Conservation (phyloP, 2,797 vertebrate genomes). For the Sternarchorhynchus goeldii region DNA sequence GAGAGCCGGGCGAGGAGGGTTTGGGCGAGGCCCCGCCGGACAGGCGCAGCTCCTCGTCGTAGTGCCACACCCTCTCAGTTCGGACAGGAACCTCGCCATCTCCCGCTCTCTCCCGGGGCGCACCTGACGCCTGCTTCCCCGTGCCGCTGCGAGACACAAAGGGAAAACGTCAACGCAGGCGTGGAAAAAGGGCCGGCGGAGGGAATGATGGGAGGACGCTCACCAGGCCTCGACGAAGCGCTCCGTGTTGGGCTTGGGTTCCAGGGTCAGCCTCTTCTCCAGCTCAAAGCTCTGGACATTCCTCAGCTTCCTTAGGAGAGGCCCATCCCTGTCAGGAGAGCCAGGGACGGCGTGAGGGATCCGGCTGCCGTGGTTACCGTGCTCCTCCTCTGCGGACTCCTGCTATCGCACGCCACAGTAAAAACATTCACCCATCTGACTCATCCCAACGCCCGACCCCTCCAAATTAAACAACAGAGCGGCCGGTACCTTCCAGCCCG, state of each 20-base stretch:
- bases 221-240: conserved; percentile 91
- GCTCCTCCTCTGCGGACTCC: conserved; percentile 88
- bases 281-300: conserved; percentile 96
- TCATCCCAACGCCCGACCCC: too few species aligned
- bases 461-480: background rate
- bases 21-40: conserved; percentile 81
- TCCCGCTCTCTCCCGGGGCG: conserved; percentile 60
- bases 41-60: conserved; percentile 86
- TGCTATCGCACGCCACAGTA: conserved; percentile 54
- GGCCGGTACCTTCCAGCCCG: conserved; percentile 82
- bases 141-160: conserved; percentile 66
- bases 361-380: conserved; percentile 85
- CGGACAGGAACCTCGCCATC: conserved; percentile 52
- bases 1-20: conserved; percentile 80
- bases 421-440: background rate
- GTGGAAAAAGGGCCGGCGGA: too few species aligned
- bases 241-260: conserved; percentile 89
- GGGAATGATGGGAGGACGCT: conserved; percentile 34
- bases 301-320: conserved; percentile 89
- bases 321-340: conserved; percentile 87
- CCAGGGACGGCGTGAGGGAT: conserved; percentile 81
- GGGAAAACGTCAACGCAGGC: conserved; percentile 29
- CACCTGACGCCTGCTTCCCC: conserved; percentile 77
- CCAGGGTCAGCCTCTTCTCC: conserved; percentile 86
- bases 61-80: conserved; percentile 87